Conservation (phyloP, 92 coral and sea anemone genomes). For the Virgularia gustaviana region DNA sequence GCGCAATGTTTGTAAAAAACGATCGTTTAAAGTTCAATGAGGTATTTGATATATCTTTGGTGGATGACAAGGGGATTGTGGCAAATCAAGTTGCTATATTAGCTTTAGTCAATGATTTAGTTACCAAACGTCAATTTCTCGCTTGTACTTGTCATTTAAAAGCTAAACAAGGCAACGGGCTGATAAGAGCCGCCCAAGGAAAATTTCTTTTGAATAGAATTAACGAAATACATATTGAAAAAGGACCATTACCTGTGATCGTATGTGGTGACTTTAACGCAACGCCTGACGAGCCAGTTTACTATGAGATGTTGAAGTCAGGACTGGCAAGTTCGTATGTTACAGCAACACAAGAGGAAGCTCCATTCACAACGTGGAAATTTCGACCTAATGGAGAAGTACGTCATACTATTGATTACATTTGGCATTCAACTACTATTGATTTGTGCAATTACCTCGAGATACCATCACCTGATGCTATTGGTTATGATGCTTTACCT, state of each 20-base stretch:
- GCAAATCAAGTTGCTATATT: slow-evolving; percentile 82
- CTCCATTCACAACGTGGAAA: slow-evolving; percentile 85
- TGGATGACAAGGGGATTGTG: slow-evolving; percentile 55
- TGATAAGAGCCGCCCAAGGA: slow-evolving; percentile 68
- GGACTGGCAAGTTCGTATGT: slow-evolving; percentile 62
- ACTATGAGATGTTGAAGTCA: slow-evolving; percentile 63
- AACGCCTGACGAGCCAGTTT: slow-evolving; percentile 81
- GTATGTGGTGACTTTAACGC: slow-evolving; percentile 96
- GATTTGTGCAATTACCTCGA: slow-evolving; percentile 63
- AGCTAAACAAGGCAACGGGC: slow-evolving; percentile 68
- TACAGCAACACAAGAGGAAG: slow-evolving; percentile 60
- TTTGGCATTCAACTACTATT: slow-evolving; percentile 71
- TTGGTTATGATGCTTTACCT: slow-evolving; percentile 64
- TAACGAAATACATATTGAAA: slow-evolving; percentile 48
- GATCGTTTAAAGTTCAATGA: slow-evolving; percentile 59
- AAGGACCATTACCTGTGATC: slow-evolving; percentile 49
- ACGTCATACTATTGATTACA: slow-evolving; percentile 82
- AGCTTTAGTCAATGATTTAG: slow-evolving; percentile 57
- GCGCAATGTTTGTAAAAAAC: slow-evolving; percentile 73
- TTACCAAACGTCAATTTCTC: slow-evolving; percentile 44
- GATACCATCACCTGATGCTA: slow-evolving; percentile 47
- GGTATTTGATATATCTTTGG: slow-evolving; percentile 51
- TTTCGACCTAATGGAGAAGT: slow-evolving; percentile 77
- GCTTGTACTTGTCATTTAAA: slow-evolving; percentile 85
- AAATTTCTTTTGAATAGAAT: slow-evolving; percentile 52